Evolutionary conservation across 2,113 vertebrate species (phyloP).

Genomic region (Oncorhynchus nerka): DNA sequence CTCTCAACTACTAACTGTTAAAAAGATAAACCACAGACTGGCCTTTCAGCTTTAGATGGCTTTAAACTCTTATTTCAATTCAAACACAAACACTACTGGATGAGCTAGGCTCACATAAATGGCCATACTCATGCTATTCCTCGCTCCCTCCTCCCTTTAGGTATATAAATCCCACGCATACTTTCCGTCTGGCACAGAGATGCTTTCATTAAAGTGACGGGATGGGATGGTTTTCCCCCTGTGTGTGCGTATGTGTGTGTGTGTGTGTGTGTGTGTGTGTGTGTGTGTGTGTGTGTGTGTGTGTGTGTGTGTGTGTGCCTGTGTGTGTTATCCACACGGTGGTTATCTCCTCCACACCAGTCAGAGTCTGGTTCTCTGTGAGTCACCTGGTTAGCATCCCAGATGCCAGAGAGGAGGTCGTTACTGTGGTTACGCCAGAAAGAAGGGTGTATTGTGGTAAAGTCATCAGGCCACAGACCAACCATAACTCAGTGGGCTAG

Average conservation of each 20-base stretch:
- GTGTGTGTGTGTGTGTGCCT: background rate
- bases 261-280: background rate
- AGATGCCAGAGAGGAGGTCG: background rate
- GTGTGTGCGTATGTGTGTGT: background rate
- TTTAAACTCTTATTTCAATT: too few relatives aligned
- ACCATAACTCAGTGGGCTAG: background rate
- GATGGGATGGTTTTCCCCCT: constrained; percentile 44
- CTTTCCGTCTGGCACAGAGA: constrained; percentile 51
- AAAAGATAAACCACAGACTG: too few relatives aligned
- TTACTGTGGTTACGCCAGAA: background rate
- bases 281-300: background rate
- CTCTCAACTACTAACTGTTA: too few relatives aligned
- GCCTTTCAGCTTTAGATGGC: background rate
- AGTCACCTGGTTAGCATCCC: background rate
- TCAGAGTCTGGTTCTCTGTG: background rate
- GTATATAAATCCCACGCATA: constrained; percentile 37
- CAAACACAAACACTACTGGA: too few relatives aligned
- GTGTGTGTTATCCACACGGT: background rate
- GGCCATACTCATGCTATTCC: too few relatives aligned
- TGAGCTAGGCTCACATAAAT: too few relatives aligned
- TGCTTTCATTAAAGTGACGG: constrained; percentile 35
- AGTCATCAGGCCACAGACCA: background rate
- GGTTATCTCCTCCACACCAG: background rate
- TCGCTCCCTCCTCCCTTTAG: constrained; percentile 14
- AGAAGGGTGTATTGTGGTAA: background rate